phyloP scores from a whole-genome alignment of 30 jellyfish, hydroid and myxozoan species.

The Mastigias papua region DNA sequence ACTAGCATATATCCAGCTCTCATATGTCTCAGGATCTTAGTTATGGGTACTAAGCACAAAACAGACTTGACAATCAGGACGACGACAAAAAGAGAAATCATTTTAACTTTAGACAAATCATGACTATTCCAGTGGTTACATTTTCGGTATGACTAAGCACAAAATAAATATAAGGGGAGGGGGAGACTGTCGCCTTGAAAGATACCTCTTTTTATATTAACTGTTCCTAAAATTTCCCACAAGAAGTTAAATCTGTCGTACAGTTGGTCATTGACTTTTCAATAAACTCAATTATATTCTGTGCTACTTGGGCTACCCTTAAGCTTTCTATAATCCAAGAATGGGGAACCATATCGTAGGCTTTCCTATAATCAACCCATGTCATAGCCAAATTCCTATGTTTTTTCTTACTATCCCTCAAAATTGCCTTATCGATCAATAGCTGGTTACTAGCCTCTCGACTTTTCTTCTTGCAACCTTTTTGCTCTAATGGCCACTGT shows the following conservation, averaged over 20 bases:
- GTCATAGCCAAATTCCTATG: slow-evolving; percentile 18
- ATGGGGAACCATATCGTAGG: slow-evolving; percentile 31
- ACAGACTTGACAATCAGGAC: no score
- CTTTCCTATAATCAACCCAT: slow-evolving; percentile 34
- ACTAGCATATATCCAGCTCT: no score
- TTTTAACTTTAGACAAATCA: no score
- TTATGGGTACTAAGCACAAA: no score
- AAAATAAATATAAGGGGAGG: neutral
- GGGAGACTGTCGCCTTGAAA: neutral
- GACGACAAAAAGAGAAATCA: no score
- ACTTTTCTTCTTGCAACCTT: slow-evolving; percentile 26
- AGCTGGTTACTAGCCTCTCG: slow-evolving; percentile 20
- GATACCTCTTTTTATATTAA: neutral
- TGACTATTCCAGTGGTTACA: no score
- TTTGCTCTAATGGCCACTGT: slow-evolving; percentile 8
- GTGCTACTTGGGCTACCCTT: neutral
- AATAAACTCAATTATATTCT: neutral
- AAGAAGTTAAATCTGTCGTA: neutral
- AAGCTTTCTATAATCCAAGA: neutral
- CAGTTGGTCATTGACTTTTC: neutral
- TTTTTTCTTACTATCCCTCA: slow-evolving; percentile 1
- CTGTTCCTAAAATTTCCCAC: neutral
- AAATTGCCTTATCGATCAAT: slow-evolving; percentile 17
- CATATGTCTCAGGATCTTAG: no score
- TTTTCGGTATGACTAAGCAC: no score